Evolutionary conservation across 2,888 invertebrate species (phyloP).

Genomic region (Amphipoea lucens): DNA sequence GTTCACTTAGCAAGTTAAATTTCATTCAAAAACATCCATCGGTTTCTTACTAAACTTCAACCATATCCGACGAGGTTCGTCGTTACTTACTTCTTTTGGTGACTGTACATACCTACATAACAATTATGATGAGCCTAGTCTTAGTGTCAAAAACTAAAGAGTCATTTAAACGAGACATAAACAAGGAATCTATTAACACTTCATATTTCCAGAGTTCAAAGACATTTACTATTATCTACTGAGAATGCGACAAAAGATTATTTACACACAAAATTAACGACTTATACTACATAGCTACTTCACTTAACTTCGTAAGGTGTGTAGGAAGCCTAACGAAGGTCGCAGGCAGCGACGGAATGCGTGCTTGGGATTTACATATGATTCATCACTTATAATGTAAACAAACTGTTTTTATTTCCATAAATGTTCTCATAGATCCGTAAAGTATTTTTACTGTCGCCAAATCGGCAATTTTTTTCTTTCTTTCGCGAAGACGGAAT

Average conservation of each 20-base stretch:
- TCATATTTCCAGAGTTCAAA: conserved; percentile 28
- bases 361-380: conserved; percentile 82
- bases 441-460: conserved; percentile 67
- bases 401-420: conserved; percentile 81
- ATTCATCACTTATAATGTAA: conserved; percentile 84
- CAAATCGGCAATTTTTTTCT: conserved; percentile 15
- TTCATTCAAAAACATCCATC: too few species aligned
- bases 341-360: conserved; percentile 75
- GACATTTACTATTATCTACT: conserved; percentile 18
- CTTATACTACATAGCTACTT: not conserved
- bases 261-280: conserved; percentile 13
- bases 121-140: not conserved
- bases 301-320: conserved; percentile 61
- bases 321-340: conserved; percentile 76
- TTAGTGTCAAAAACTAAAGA: not conserved
- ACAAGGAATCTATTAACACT: not conserved
- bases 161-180: not conserved
- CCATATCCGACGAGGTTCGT: too few species aligned
- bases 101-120: not conserved
- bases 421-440: conserved; percentile 78
- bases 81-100: too few species aligned
- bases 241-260: conserved; percentile 16
- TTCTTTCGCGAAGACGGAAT: conserved; percentile 17
- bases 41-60: too few species aligned
- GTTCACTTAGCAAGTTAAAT: too few species aligned